Base-by-base conservation (phyloP, 2,113 vertebrate species). In the Eleginops maclovinus region DNA sequence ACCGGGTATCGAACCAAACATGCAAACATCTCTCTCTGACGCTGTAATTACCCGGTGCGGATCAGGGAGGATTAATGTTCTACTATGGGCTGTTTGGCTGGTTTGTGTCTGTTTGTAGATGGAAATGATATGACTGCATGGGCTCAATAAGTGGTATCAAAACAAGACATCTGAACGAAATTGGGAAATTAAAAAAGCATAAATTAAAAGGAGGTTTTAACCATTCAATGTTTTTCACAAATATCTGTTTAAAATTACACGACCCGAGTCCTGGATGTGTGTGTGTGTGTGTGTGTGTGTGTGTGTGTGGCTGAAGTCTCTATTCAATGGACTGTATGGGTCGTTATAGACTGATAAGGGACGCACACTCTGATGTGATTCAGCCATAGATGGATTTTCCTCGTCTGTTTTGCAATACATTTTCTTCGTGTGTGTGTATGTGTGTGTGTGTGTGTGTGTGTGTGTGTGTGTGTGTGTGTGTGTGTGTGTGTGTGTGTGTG, bases 21-120 rank as follows among this genome's bases (percentile, higher is more conserved):
- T n/a, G n/a, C n/a, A n/a, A n/a, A n/a, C n/a, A n/a, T n/a, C n/a
- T n/a, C n/a, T n/a, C n/a, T n/a, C n/a, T n/a, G n/a, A n/a, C n/a
- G 28, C 28, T 31, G 28, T 86, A 68, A 84, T 84, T 59, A 71
- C 22, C 47, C 21, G 28, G 73, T 54, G 61, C 28, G 47, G n/a
- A 77, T 83, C 53, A 0, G 4, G 0, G 28, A 31, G 28, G 28
- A 31, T 31, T 67, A 15, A 67, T 76, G 49, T n/a, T 31, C 14
- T 50, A 75, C 71, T 71, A 31, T 9, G n/a, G 46, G 31, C 9
- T 0, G 1, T 54, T 40, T 46, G 21, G 7, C 31, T 36, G 53
- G 13, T 36, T 56, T 61, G 40, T 54, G 43, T 31, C 74, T 72
- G 51, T 72, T 64, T 31, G 69, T 53, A 49, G 49, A 44, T 77